Conservation (phyloP, 2,888 invertebrate genomes). For the Orthosia cruda region DNA sequence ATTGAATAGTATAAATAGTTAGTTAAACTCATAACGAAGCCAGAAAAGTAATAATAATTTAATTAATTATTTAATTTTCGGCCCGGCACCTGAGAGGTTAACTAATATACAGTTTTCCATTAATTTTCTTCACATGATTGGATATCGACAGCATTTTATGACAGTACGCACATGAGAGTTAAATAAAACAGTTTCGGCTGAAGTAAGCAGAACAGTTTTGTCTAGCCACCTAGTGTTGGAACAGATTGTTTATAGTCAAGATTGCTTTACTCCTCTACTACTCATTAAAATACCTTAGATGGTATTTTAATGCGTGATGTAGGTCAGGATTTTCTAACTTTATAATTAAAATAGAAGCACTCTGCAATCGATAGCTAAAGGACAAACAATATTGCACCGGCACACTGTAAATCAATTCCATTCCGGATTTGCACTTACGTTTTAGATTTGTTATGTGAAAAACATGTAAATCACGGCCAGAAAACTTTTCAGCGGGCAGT, state of each 20-base stretch:
- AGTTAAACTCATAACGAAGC: too few relatives aligned
- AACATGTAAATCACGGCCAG: constrained; percentile 20
- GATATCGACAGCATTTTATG: background rate
- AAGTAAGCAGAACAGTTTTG: background rate
- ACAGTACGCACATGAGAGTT: background rate
- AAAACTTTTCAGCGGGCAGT: constrained; percentile 19
- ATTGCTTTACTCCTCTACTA: background rate
- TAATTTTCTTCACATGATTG: constrained; percentile 15
- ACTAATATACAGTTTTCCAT: constrained; percentile 10
- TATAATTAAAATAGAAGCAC: background rate
- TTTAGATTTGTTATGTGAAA: constrained; percentile 30
- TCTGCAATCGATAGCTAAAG: background rate
- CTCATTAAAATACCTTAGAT: too few relatives aligned
- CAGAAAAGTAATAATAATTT: too few relatives aligned
- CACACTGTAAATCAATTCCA: constrained; percentile 49
- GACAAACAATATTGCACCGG: constrained; percentile 16
- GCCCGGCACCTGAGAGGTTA: too few relatives aligned
- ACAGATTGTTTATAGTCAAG: too few relatives aligned
- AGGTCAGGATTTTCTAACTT: background rate
- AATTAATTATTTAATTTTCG: too few relatives aligned
- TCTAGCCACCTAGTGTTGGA: background rate
- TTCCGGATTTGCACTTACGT: constrained; percentile 17
- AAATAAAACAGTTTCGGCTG: constrained; percentile 10
- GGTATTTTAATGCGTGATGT: background rate
- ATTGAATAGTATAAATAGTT: too few relatives aligned